Evolutionary conservation across 2,888 invertebrate genomes (phyloP).

Genomic region (Molanna angustata): DNA sequence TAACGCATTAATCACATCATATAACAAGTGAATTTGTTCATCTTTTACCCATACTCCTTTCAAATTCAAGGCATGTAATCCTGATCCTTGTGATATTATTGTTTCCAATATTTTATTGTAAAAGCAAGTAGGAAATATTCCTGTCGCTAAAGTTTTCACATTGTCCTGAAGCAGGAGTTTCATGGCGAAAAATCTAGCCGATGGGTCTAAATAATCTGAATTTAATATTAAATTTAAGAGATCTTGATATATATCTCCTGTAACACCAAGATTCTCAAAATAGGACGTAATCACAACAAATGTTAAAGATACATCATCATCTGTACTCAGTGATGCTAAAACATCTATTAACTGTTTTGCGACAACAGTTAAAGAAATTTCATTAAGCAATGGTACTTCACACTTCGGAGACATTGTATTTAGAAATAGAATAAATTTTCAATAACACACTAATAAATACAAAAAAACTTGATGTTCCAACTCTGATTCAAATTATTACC

Average conservation of each 20-base stretch:
- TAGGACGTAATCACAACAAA: slow-evolving; percentile 61
- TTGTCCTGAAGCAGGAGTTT: slow-evolving; percentile 63
- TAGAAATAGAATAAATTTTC: neutral
- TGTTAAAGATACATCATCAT: slow-evolving; percentile 56
- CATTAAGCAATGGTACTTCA: slow-evolving; percentile 58
- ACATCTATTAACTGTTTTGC: slow-evolving; percentile 62
- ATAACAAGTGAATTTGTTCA: slow-evolving; percentile 62
- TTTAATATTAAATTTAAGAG: slow-evolving; percentile 62
- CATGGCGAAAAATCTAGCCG: slow-evolving; percentile 64
- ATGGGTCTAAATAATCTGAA: slow-evolving; percentile 65
- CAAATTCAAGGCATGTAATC: slow-evolving; percentile 62
- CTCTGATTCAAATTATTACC: slow-evolving; percentile 3
- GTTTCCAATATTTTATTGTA: slow-evolving; percentile 66
- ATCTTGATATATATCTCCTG: slow-evolving; percentile 67
- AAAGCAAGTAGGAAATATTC: slow-evolving; percentile 69
- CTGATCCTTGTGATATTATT: slow-evolving; percentile 61
- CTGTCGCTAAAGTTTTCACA: slow-evolving; percentile 63
- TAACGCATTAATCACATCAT: slow-evolving; percentile 58
- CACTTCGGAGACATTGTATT: slow-evolving; percentile 62
- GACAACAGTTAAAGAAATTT: slow-evolving; percentile 57
- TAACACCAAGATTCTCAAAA: slow-evolving; percentile 59
- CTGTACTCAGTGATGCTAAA: slow-evolving; percentile 59
- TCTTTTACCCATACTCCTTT: slow-evolving; percentile 74
- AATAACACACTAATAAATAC: slow-evolving; percentile 1
- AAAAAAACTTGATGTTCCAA: neutral